Evolutionary conservation across 2,888 invertebrate species (phyloP), one percentile per base, ranked within the genome.

Genomic region (Andrena praecox): DNA sequence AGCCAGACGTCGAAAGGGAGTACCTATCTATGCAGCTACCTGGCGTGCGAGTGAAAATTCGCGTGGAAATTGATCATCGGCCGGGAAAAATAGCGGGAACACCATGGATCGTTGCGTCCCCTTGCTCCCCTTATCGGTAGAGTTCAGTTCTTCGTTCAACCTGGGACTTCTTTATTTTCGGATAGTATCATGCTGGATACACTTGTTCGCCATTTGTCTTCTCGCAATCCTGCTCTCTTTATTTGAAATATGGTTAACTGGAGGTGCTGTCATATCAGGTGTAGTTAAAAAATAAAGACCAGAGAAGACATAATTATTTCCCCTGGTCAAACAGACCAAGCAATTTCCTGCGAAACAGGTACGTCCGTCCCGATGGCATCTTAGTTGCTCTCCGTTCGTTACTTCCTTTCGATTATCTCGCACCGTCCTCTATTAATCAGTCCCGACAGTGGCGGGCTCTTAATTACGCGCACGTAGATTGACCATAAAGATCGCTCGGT

Each of bases 341-440:
- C 77, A 85, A 88, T 88, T 88, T 88, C 85, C 87, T 88, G 88
- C 62, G 82, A 85, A 71, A 80, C 73, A 35, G 68, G 64, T 76
- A 77, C 82, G 81, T 78, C 80, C 70, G 74, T 86, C 70, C 79
- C 81, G 87, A 88, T 87, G 87, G 85, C 87, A 88, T 88, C 85
- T 85, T 84, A 86, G 87, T 85, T 91, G 90, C 92, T 92, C 92
- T 92, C 90, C 91, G 92, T 92, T 93, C 90, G 92, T 90, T 92
- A 91, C 93, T 93, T 93, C 93, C 93, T 93, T 92, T 93, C 93
- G 93, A 93, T 93, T 93, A 93, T 93, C 93, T 93, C 91, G 91
- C 90, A 88, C 91, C 92, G 91, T 91, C 92, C 92, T 92, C 92
- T 93, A 93, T 93, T 93, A 93, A 93, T 93, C 93, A 93, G 93